A percentile compares a stretch with the other conserved stretches of the same genome.
Evolutionary conservation across 2,888 invertebrate genomes (phyloP).

Genomic region (Chironomus tentans): DNA sequence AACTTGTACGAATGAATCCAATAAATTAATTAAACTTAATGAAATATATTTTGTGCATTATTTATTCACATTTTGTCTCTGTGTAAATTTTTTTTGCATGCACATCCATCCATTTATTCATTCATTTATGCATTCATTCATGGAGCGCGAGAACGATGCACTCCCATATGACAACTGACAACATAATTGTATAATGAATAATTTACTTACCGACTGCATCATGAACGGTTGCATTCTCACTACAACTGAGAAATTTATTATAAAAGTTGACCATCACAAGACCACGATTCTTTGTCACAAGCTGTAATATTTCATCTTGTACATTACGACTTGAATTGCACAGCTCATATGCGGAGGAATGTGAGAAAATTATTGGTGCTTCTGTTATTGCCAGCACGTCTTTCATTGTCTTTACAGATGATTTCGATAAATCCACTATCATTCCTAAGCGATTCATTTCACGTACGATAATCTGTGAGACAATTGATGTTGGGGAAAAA

Average conservation of each 20-base stretch:
- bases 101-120: not conserved
- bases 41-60: not conserved
- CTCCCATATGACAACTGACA: conserved; percentile 1
- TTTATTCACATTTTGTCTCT: not conserved
- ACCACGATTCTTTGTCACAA: conserved; percentile 67
- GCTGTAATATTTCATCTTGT: conserved; percentile 62
- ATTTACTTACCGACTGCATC: conserved; percentile 65
- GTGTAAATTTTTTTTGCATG: not conserved
- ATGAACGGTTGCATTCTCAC: conserved; percentile 62
- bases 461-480: conserved; percentile 58
- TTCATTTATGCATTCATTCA: not conserved
- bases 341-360: conserved; percentile 70
- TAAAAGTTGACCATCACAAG: conserved; percentile 84
- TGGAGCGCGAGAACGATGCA: too few relatives aligned
- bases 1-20: not conserved
- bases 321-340: conserved; percentile 77
- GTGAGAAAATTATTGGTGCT: conserved; percentile 80
- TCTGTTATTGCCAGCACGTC: conserved; percentile 66
- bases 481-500: not conserved
- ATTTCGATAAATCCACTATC: conserved; percentile 77
- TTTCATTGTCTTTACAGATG: conserved; percentile 69
- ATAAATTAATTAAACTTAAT: conserved; percentile 8
- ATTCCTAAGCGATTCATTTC: conserved; percentile 87
- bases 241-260: conserved; percentile 66
- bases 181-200: conserved; percentile 24